Evolutionary conservation across 1,140 invertebrate genomes (phyloP), one percentile per base, ranked within the genome.

Genomic region (Maconellicoccus hirsutus): DNA sequence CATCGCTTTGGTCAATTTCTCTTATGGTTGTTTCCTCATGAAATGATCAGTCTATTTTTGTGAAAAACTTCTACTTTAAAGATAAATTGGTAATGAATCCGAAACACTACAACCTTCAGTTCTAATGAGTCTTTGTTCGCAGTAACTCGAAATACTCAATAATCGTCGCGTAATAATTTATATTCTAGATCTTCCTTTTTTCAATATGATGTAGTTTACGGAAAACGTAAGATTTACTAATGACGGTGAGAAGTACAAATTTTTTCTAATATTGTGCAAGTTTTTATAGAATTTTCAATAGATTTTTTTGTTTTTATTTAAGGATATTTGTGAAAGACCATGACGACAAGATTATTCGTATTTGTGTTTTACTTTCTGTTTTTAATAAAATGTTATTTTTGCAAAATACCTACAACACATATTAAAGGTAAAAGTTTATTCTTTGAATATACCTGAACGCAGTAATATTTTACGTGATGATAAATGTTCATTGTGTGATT

Each of bases 51-150:
- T 8, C 42, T 19, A 52, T 16, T 8, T 52, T 19, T 16, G 4
- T 52, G n/a, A 52, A 52, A 52, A 52, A 8, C 6, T 16, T 6
- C 10, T 52, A 19, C 2, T 14, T 52, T 52, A 16, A 52, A 14
- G 3, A 52, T 52, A 16, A 52, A 66, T 66, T 66, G 8, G 61
- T 66, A 59, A 7, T 66, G 19, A 23, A 23, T 66, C 6, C 61
- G 25, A 25, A 23, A 66, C 7, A 66, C 8, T 23, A 19, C 25
- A 26, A 25, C 61, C 61, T 66, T 66, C 61, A 26, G 61, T 66
- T 66, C 25, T 66, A 66, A 66, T 66, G 10, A 66, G 61, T 66
- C 61, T 66, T 66, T 66, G 61, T 66, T 66, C 61, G 8, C 21
- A 16, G 10, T 16, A 6, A 66, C 22, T 25, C 25, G 61, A 66